Conservation (phyloP, 2,113 vertebrate species). For the Mionectes macconnelli region DNA sequence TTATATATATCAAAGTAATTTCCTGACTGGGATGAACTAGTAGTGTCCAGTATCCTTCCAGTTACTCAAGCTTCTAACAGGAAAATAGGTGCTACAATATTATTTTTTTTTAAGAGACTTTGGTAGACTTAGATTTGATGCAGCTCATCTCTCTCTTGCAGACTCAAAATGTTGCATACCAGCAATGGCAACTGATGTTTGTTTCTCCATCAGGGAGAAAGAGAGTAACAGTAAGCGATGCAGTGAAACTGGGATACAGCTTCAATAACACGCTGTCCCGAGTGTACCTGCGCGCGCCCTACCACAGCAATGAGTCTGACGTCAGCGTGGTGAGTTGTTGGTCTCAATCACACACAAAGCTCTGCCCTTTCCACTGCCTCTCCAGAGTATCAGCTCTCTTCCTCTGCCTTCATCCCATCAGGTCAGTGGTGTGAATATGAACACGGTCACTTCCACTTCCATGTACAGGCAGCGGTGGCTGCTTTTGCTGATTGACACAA, state of each 20-base stretch:
- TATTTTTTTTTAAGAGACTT: background rate
- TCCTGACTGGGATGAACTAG: background rate
- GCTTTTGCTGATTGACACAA: conserved; percentile 70
- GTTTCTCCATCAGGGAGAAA: conserved; percentile 60
- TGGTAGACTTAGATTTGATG: background rate
- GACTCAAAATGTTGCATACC: conserved; percentile 58
- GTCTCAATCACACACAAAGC: background rate
- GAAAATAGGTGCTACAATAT: background rate
- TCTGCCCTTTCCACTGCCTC: background rate
- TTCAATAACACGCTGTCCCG: conserved; percentile 47
- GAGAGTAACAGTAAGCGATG: conserved; percentile 43
- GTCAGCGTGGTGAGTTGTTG: background rate
- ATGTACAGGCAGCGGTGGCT: conserved; percentile 81
- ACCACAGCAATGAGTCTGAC: conserved; percentile 52
- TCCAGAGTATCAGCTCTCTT: background rate
- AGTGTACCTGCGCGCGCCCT: conserved; percentile 53
- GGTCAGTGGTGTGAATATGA: conserved; percentile 82
- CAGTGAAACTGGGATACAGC: conserved; percentile 55
- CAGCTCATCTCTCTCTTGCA: conserved; percentile 23
- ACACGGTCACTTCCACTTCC: conserved; percentile 75
- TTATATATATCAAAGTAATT: background rate
- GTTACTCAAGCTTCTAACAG: background rate
- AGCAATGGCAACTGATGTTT: conserved; percentile 62
- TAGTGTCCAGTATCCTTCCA: background rate
- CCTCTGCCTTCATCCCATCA: conserved; percentile 34